Evolutionary conservation across 2,113 vertebrate species (phyloP), one percentile per base, ranked within the genome.

Genomic region (Mesitornis unicolor): DNA sequence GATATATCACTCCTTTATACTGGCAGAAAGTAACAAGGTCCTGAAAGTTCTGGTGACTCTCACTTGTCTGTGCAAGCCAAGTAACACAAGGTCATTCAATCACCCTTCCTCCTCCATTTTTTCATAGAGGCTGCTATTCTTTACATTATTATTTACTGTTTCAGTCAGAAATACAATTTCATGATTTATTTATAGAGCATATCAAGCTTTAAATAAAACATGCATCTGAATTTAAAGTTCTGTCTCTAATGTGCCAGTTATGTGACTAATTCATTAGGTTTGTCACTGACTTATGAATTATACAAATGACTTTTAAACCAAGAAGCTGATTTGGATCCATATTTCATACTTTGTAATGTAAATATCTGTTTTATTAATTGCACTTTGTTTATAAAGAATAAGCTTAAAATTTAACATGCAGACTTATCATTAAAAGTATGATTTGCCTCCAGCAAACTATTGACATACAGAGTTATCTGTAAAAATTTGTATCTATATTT

Each of bases 251-350:
- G 84, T 96, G 90, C 80, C 97, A 89, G 90, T 95, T 95, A 89
- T 65, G 95, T 97, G 94, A 97, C 95, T 97, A 98, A 98, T 97
- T 98, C 76, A 95, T 97, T 97, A 95, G 53, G 24, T 95, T 97
- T 97, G 68, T 93, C 93, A 84, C 36, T 59, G 48, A 90, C 35
- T 93, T 95, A 97, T 96, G 83, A 97, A 97, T 97, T 97, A 96
- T 95, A 92, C 68, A 97, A 93, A 73, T 93, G 45, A 87, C 28
- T 96, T 96, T 88, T 89, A 91, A 90, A 60, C 90, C 42, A 24
- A 50, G 60, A 54, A 84, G 38, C 74, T 91, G 67, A 93, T 93
- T 94, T 90, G 56, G 93, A 94, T 96, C 65, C 31, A 64, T 95
- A 95, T 95, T 97, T 98, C 67, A 90, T 60, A 75, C 16, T 95